These are phyloP conservation scores for Tragelaphus eurycerus DNA, from an alignment of 2,797 vertebrate species.

Conservation along the genomic window DNA sequence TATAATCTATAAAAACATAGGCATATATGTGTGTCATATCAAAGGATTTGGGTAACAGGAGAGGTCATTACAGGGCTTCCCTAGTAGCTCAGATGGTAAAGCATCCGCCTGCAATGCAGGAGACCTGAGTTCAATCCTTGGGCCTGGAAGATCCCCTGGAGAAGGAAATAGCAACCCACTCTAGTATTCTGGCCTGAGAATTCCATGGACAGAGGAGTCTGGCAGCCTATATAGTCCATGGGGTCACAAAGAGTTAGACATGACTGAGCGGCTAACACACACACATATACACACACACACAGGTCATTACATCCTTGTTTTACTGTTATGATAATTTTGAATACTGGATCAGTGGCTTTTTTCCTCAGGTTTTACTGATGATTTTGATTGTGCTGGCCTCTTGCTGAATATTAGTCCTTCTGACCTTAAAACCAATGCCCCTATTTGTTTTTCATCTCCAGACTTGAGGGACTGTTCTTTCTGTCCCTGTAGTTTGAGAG, in stretches of 20 bases:
- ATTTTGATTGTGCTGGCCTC: neutral
- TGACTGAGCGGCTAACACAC: accelerated
- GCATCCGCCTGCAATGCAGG: neutral
- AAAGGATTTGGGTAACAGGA: neutral
- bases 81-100: neutral
- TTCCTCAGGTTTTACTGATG: neutral
- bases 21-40: neutral
- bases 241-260: neutral
- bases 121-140: neutral
- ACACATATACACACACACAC: neutral
- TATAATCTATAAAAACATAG: neutral
- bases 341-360: neutral
- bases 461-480: neutral
- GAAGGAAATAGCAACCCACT: neutral
- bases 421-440: slow-evolving; percentile 11
- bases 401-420: neutral
- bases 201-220: neutral
- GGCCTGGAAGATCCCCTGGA: neutral
- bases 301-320: neutral
- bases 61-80: neutral
- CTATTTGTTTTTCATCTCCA: slow-evolving; percentile 13
- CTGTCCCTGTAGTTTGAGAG: neutral
- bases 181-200: neutral
- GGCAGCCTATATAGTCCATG: neutral
- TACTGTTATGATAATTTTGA: neutral